phyloP scores from a whole-genome alignment of 2,797 vertebrate genomes.

The Galaxias olidus region DNA sequence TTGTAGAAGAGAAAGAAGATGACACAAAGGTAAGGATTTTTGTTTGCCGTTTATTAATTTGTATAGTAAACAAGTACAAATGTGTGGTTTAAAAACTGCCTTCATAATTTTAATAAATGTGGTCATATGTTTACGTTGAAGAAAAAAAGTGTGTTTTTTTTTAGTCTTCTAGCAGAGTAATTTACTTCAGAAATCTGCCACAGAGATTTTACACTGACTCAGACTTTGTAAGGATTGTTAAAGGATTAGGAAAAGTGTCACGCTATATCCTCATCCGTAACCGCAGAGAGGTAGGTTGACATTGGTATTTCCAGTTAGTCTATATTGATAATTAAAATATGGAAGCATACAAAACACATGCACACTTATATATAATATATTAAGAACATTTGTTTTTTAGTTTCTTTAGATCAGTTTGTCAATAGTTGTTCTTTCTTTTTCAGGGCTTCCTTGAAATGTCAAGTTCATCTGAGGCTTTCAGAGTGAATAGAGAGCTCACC shows the following conservation, averaged over 20 bases:
- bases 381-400: background rate
- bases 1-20: constrained; percentile 9
- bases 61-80: no score
- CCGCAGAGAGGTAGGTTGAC: constrained; percentile 39
- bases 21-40: constrained; percentile 23
- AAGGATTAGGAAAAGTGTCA: constrained; percentile 45
- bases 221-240: constrained; percentile 47
- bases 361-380: background rate
- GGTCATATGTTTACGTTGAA: no score
- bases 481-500: constrained; percentile 34
- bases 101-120: no score
- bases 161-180: constrained; percentile 33
- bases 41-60: background rate
- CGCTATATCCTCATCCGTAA: constrained; percentile 40
- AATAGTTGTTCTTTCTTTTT: constrained; percentile 10
- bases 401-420: background rate
- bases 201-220: constrained; percentile 14
- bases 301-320: no score
- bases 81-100: no score
- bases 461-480: constrained; percentile 45
- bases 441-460: constrained; percentile 72
- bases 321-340: no score
- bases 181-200: constrained; percentile 47
- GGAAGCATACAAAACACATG: no score
- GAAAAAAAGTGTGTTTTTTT: no score